Percentiles rank a stretch among this genome's conserved stretches.
phyloP scores from a whole-genome alignment of 2,113 vertebrate species.

The Heptranchias perlo region DNA sequence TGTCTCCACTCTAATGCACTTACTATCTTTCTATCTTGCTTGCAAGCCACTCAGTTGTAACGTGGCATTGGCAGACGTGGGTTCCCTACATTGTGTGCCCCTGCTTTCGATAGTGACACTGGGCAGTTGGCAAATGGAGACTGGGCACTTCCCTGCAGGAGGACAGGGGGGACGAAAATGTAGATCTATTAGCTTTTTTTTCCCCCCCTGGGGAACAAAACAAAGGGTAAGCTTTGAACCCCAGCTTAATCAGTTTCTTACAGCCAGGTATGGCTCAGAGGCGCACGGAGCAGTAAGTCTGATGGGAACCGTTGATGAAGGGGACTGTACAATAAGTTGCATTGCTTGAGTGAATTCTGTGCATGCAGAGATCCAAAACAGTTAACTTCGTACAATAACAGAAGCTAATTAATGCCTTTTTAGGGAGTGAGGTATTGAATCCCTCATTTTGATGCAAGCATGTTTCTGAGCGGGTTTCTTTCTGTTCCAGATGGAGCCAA shows the following conservation, averaged over 20 bases:
- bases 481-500: conserved; percentile 67
- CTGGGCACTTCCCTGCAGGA: not conserved
- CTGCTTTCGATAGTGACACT: no score
- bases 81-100: no score
- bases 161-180: not conserved
- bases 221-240: not conserved
- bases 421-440: not conserved
- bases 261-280: not conserved
- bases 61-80: no score
- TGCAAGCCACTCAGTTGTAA: no score
- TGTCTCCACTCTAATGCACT: no score
- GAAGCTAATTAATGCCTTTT: no score
- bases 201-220: not conserved
- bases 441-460: not conserved
- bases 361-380: not conserved
- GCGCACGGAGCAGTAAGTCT: not conserved
- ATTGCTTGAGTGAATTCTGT: not conserved
- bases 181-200: not conserved
- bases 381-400: not conserved
- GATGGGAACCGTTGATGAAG: not conserved
- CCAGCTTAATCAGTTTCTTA: not conserved
- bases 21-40: no score
- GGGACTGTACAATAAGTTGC: not conserved
- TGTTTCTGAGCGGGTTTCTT: not conserved
- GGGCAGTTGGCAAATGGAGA: not conserved